Evolutionary conservation across 2,113 vertebrate genomes (phyloP), one percentile per base, ranked within the genome.

Genomic region (Prolemur simus): DNA sequence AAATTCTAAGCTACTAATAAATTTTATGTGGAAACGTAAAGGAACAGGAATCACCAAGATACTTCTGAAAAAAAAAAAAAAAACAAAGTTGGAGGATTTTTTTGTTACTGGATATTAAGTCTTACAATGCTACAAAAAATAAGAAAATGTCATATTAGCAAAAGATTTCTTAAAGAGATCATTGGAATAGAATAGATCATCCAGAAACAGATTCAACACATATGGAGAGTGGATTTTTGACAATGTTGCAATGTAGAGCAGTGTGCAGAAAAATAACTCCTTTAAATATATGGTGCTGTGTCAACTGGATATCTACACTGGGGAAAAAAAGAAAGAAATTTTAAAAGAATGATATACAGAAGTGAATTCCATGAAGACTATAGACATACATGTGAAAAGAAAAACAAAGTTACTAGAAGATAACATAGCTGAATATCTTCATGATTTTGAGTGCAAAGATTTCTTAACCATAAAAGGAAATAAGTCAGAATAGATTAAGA

Each of bases 61-160:
- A 88, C 54, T 80, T 29, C 37, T 37, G 13, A 96, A 66, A n/a
- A n/a, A n/a, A 96, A 66, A n/a, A n/a, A n/a, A n/a, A 91, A 84
- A 93, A 94, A 74, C 32, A 73, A 60, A 87, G 15, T 42, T 54
- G 23, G 11, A 68, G 8, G 63, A 37, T 21, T 77, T 91, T 76
- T 45, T 34, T 90, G 12, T 87, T 58, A 69, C 47, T 90, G 54
- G 34, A 25, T 80, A 66, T 73, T 45, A 95, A 84, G 5, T 60
- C 20, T 95, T 52, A 58, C 2, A 80, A 47, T n/a, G 10, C 25
- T 34, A 81, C 2, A 56, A 89, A 45, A 83, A 54, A 25, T 37
- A 58, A 69, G 1, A 73, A 5, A 87, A 52, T 80, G 66, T 64
- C 64, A 71, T 71, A 37, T 11, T 84, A 54, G 13, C 78, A 89